A percentile compares a stretch with the other conserved stretches of the same genome.
Evolutionary conservation across 2,888 invertebrate species (phyloP).

Genomic region (Epistrophella euchroma): DNA sequence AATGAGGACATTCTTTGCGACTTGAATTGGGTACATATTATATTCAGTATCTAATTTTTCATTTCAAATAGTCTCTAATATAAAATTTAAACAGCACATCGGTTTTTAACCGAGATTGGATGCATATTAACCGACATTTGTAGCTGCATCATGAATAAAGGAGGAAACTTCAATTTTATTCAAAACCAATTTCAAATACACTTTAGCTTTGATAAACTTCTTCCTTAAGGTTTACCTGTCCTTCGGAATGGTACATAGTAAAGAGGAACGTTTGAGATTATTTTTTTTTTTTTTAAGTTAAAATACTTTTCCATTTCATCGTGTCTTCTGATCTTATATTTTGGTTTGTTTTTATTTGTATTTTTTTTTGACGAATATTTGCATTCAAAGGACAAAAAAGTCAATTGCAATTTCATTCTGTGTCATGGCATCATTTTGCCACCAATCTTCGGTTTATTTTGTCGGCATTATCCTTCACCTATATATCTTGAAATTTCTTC

Average conservation of each 20-base stretch:
- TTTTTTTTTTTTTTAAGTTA: not conserved
- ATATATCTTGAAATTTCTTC: slow-evolving; percentile 9
- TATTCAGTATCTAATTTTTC: slow-evolving; percentile 45
- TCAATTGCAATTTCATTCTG: slow-evolving; percentile 50
- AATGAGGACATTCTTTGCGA: slow-evolving; percentile 49
- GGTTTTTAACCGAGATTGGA: not conserved
- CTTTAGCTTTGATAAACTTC: slow-evolving; percentile 49
- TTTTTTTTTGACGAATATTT: slow-evolving; percentile 35
- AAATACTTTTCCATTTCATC: slow-evolving; percentile 21
- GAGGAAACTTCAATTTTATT: slow-evolving; percentile 28
- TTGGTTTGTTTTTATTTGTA: not conserved
- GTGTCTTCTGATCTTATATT: slow-evolving; percentile 18
- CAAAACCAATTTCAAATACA: slow-evolving; percentile 54
- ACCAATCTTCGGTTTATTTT: slow-evolving; percentile 54
- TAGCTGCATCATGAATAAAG: not conserved
- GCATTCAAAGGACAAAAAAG: slow-evolving; percentile 49
- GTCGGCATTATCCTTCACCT: slow-evolving; percentile 29
- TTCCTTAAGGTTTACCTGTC: slow-evolving; percentile 3
- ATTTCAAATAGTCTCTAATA: slow-evolving; percentile 23
- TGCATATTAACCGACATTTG: slow-evolving; percentile 9
- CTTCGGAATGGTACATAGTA: not conserved
- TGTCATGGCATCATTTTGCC: slow-evolving; percentile 44
- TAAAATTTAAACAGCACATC: slow-evolving; percentile 53
- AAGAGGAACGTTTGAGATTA: not conserved
- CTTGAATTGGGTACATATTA: slow-evolving; percentile 13